These are phyloP conservation scores for Micropterix aruncella DNA, from an alignment of 2,888 invertebrate genomes.

Conservation along the genomic window DNA sequence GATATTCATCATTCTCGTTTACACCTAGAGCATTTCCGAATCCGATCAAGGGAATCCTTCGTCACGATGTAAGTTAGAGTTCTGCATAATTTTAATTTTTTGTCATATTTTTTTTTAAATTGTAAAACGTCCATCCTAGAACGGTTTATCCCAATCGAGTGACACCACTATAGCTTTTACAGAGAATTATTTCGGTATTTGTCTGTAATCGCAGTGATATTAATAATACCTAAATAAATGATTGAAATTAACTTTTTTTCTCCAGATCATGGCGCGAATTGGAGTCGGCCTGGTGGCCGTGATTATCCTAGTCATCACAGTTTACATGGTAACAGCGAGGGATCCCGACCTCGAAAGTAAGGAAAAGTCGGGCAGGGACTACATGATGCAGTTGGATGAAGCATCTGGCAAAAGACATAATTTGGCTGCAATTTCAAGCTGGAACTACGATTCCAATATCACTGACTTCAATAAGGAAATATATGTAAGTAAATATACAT, in stretches of 20 bases:
- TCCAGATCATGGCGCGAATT: slow-evolving; percentile 14
- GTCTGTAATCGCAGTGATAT: too few species aligned
- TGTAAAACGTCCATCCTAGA: too few species aligned
- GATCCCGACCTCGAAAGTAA: slow-evolving; percentile 37
- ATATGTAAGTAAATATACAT: slow-evolving; percentile 11
- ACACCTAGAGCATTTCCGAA: too few species aligned
- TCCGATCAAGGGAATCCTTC: too few species aligned
- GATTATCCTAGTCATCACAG: slow-evolving; percentile 23
- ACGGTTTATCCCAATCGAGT: too few species aligned
- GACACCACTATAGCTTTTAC: too few species aligned
- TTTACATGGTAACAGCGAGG: slow-evolving; percentile 35
- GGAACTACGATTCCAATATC: slow-evolving; percentile 66
- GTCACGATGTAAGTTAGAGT: too few species aligned
- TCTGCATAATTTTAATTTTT: too few species aligned
- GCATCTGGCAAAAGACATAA: slow-evolving; percentile 44
- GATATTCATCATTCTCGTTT: too few species aligned
- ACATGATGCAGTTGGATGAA: slow-evolving; percentile 45
- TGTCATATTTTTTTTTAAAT: too few species aligned
- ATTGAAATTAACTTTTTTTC: not conserved
- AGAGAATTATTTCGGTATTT: too few species aligned
- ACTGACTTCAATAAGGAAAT: slow-evolving; percentile 48
- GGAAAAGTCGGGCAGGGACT: slow-evolving; percentile 43
- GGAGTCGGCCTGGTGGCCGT: slow-evolving; percentile 31
- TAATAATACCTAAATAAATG: too few species aligned
- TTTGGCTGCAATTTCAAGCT: slow-evolving; percentile 45